phyloP scores from a whole-genome alignment of 2,797 vertebrate species.

The Toxotes lorentzi region DNA sequence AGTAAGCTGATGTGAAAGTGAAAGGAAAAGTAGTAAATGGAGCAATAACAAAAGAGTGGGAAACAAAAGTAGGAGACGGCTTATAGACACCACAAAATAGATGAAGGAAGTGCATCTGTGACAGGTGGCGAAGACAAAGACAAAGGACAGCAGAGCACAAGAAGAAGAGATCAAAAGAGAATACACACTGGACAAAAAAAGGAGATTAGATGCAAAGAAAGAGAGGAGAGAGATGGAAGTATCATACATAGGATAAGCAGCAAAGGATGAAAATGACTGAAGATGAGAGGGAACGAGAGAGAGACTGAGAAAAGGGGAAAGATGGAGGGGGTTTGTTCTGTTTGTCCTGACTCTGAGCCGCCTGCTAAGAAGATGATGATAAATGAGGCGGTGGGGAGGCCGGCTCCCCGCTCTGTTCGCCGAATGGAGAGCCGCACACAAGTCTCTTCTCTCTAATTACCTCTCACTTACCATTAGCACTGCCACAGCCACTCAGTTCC shows the following conservation, averaged over 20 bases:
- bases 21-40: constrained; percentile 49
- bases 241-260: constrained; percentile 44
- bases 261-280: constrained; percentile 52
- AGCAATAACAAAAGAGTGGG: constrained; percentile 17
- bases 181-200: constrained; percentile 33
- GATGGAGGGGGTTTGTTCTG: constrained; percentile 74
- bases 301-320: constrained; percentile 56
- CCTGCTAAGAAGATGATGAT: constrained; percentile 87
- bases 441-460: constrained; percentile 87
- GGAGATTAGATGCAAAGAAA: constrained; percentile 42
- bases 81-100: constrained; percentile 8
- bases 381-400: constrained; percentile 81
- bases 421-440: constrained; percentile 75
- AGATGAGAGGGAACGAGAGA: constrained; percentile 53
- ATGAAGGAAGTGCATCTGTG: constrained; percentile 10
- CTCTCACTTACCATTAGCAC: constrained; percentile 85
- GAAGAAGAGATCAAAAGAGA: constrained; percentile 39
- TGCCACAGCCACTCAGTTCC: constrained; percentile 79
- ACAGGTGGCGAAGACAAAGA: constrained; percentile 51
- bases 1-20: constrained; percentile 38
- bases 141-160: constrained; percentile 17
- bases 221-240: constrained; percentile 34
- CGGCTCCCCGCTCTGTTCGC: constrained; percentile 70
- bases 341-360: constrained; percentile 81
- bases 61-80: constrained; percentile 34